Evolutionary conservation across 2,888 invertebrate genomes (phyloP), one percentile per base, ranked within the genome.

Genomic region (Xestia rhomboidea): DNA sequence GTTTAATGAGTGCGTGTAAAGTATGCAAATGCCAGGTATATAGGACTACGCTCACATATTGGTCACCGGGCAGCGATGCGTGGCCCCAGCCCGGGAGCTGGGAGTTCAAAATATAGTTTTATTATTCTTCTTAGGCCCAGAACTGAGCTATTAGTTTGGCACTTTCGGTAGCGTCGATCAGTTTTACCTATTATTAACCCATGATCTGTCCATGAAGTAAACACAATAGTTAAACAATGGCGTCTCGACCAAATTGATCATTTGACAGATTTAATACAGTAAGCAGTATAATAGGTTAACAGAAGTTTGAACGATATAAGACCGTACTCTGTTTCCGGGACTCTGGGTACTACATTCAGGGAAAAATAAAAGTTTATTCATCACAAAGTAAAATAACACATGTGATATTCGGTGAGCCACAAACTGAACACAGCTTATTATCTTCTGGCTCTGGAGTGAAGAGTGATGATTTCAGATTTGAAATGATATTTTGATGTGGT

Each of bases 21-120:
- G 91, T 94, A 95, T 95, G 95, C 93, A 95, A 95, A 95, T 95
- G 92, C 89, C 88, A 89, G 92, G 92, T 90, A 89, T 90, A 86
- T 84, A 81, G 86, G 84, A 88, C 88, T 88, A 87, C 88, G 88
- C 91, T 90, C 91, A 91, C 93, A 93, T 94, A 93, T 93, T 92
- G 94, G 94, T 93, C 93, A 92, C 90, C 86, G 91, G 76, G 87
- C 92, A 91, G 89, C 88, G 93, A 93, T 91, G 94, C 94, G 95
- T 93, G 85, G 57, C 11, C 1, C 0, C 90, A 90, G 89, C 0
- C 79, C 82, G 68, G 85, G 94, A 93, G 93, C 77, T 51, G 38
- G n/a, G 41, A 41, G 49, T 10, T 27, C 18, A 2, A 8, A 18
- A 30, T 8, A 27, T 18, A 18, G 7, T 27, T 30, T 60, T 41